A percentile compares a stretch with the other conserved stretches of the same genome.
phyloP scores from a whole-genome alignment of 2,113 vertebrate genomes.

The Rhodinocichla rosea region DNA sequence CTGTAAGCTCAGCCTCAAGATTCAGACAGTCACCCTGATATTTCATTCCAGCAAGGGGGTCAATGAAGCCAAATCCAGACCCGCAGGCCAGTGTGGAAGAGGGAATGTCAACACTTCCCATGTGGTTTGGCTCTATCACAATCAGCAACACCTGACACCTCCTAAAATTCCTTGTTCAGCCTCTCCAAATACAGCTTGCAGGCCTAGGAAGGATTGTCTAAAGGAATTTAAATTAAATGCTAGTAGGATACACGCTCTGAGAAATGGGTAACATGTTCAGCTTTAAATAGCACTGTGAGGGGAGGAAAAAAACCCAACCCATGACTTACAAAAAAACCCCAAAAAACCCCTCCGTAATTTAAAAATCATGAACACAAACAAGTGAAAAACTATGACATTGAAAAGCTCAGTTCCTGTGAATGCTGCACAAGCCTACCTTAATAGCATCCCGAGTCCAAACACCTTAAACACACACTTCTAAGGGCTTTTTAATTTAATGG shows the following conservation, averaged over 20 bases:
- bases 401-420: neutral
- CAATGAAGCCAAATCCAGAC: neutral
- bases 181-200: neutral
- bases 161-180: neutral
- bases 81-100: neutral
- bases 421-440: constrained; percentile 18
- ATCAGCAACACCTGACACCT: neutral
- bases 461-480: constrained; percentile 34
- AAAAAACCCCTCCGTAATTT: neutral
- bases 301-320: neutral
- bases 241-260: neutral
- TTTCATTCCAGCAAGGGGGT: neutral
- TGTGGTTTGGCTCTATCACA: neutral
- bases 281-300: constrained; percentile 30
- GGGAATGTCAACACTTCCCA: neutral
- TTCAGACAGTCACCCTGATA: neutral
- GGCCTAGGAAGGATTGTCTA: neutral
- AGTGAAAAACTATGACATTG: constrained; percentile 20
- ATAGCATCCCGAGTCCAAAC: constrained; percentile 11
- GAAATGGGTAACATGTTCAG: neutral
- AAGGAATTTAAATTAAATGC: neutral
- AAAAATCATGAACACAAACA: constrained; percentile 43
- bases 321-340: neutral
- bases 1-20: neutral
- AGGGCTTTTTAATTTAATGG: constrained; percentile 19